Evolutionary conservation across 1,140 invertebrate genomes (phyloP), one percentile per base, ranked within the genome.

Genomic region (Drosophila suzukii): DNA sequence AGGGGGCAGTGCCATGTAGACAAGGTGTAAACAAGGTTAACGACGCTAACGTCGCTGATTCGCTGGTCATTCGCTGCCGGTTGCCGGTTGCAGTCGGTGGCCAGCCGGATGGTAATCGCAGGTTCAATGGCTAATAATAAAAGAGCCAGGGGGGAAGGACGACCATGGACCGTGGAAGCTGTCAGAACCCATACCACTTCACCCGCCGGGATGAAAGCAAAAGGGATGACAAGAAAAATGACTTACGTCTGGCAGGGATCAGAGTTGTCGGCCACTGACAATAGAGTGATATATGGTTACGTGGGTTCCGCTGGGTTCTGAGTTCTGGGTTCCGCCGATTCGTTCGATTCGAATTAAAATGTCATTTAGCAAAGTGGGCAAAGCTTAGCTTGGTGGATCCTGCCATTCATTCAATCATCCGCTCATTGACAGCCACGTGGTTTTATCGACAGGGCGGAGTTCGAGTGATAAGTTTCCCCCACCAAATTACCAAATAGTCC

Each of bases 21-120:
- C 79, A 88, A 77, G 78, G 75, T 88, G 82, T 86, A 86, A 85
- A 86, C 82, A 78, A 72, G 82, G 82, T 68, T 86, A 74, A 81
- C 63, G 83, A 36, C 47, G 24, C 58, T 51, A 46, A 50, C 44
- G 54, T 49, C 41, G 41, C 55, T 24, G 47, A 39, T 44, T 50
- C 56, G 57, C 51, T 75, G 55, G 44, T 47, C 17, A 61, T 46
- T 47, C 17, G 54, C 27, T 46, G 50, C 27, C 32, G 41, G 13
- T 17, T 47, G 44, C 17, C 39, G 49, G 58, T 30, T 39, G 54
- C 43, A 41, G 15, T 61, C 30, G 15, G 43, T 44, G 15, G 43
- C 15, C 15, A 17, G 27, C 24, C 41, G 49, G 41, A 38, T 47
- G 62, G 51, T 76, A 68, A 76, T 68, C 73, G 51, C 62, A 38